Evolutionary conservation across 2,888 invertebrate genomes (phyloP).

Genomic region (Lepidonotus clava): DNA sequence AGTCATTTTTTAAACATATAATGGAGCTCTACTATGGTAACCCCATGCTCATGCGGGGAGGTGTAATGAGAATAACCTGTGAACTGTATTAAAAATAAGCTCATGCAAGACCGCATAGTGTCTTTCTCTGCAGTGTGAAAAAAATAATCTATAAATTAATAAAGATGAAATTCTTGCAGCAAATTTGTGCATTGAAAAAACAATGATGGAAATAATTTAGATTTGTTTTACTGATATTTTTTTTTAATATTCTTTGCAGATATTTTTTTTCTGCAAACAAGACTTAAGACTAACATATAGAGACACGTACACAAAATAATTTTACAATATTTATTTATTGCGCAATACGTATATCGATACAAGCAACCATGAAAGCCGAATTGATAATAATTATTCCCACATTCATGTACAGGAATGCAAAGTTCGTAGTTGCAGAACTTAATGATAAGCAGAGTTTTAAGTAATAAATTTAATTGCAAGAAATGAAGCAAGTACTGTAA

Average conservation of each 20-base stretch:
- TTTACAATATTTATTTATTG: conserved; percentile 50
- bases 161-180: neutral
- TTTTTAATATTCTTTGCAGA: neutral
- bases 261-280: neutral
- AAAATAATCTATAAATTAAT: neutral
- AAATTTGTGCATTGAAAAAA: neutral
- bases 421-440: no score
- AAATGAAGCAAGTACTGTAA: no score
- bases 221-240: neutral
- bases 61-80: no score
- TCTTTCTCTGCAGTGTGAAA: no score
- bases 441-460: no score
- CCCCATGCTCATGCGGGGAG: no score
- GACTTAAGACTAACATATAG: conserved; percentile 36
- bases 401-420: neutral
- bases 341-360: conserved; percentile 19
- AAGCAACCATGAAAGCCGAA: conserved; percentile 3
- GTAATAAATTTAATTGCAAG: no score
- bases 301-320: conserved; percentile 47
- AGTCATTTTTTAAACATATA: no score
- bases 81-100: no score
- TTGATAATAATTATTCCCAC: neutral
- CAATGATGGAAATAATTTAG: no score
- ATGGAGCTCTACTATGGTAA: no score
- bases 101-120: no score